Conservation (phyloP, 2,888 invertebrate genomes). For the Camponotus fellah region DNA sequence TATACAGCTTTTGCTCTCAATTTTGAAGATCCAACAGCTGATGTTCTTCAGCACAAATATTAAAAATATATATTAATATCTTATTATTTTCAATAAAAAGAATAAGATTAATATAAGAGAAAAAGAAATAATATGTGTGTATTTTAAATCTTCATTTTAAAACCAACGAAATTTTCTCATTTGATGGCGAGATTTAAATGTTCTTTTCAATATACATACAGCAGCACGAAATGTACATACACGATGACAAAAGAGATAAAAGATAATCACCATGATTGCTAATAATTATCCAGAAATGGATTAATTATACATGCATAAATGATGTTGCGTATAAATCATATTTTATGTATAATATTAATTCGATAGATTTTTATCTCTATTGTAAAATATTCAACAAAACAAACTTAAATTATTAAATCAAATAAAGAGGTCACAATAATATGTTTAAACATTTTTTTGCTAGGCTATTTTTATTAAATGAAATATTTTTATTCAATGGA, state of each 20-base stretch:
- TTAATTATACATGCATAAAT: not conserved
- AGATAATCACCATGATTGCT: not conserved
- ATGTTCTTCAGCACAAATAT: not conserved
- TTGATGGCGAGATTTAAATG: not conserved
- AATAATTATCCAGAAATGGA: no score
- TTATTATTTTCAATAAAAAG: constrained; percentile 1
- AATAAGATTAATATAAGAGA: not conserved
- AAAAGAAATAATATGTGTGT: not conserved
- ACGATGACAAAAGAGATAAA: not conserved
- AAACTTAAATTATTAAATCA: not conserved
- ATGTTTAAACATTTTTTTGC: not conserved
- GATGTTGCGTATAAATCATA: not conserved
- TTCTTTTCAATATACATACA: no score
- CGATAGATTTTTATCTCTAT: not conserved
- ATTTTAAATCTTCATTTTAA: not conserved
- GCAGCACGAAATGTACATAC: not conserved
- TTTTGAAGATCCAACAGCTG: not conserved
- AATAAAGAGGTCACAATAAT: not conserved
- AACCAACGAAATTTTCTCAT: not conserved
- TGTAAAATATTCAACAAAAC: not conserved
- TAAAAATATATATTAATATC: not conserved
- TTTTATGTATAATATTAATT: not conserved
- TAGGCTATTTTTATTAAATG: not conserved
- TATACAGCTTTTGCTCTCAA: not conserved
- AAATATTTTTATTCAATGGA: not conserved